These are phyloP conservation scores for Axea sp. DNA, from an alignment of 2,888 invertebrate genomes.

Conservation along the genomic window DNA sequence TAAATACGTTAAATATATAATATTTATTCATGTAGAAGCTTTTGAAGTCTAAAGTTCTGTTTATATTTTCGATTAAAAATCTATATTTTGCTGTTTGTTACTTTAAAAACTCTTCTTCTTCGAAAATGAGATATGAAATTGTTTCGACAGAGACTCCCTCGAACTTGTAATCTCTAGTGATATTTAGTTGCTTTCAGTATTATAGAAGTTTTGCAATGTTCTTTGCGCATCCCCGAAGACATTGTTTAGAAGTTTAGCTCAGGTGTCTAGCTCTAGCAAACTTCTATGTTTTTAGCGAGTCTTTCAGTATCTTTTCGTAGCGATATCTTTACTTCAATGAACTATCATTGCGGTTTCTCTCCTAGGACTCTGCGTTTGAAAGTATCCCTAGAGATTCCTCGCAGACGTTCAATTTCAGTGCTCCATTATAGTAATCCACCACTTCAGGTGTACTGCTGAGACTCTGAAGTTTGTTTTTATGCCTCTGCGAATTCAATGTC, in stretches of 20 bases:
- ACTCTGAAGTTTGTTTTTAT: conserved; percentile 47
- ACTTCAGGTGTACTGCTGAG: conserved; percentile 31
- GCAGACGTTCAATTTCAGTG: conserved; percentile 53
- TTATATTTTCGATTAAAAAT: too few relatives aligned
- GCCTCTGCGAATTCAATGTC: conserved; percentile 37
- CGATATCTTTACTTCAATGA: conserved; percentile 39
- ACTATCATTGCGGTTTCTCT: conserved; percentile 47
- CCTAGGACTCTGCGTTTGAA: conserved; percentile 31
- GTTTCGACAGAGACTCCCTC: too few relatives aligned
- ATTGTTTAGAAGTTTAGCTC: conserved; percentile 24
- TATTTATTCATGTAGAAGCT: too few relatives aligned
- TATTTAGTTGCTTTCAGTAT: too few relatives aligned
- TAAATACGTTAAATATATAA: too few relatives aligned
- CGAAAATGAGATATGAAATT: too few relatives aligned
- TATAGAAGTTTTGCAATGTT: conserved; percentile 22
- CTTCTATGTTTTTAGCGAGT: conserved; percentile 33
- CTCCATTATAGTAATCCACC: conserved; percentile 49
- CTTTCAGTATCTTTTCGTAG: conserved; percentile 22
- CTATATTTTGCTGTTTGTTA: too few relatives aligned
- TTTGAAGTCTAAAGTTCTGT: too few relatives aligned
- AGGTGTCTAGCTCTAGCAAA: background rate
- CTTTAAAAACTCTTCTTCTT: too few relatives aligned
- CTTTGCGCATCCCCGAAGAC: conserved; percentile 17
- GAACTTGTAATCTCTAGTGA: too few relatives aligned
- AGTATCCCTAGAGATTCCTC: conserved; percentile 31